Conservation (phyloP, 2,888 invertebrate genomes). For the Spatulosminthurus flaviceps region DNA sequence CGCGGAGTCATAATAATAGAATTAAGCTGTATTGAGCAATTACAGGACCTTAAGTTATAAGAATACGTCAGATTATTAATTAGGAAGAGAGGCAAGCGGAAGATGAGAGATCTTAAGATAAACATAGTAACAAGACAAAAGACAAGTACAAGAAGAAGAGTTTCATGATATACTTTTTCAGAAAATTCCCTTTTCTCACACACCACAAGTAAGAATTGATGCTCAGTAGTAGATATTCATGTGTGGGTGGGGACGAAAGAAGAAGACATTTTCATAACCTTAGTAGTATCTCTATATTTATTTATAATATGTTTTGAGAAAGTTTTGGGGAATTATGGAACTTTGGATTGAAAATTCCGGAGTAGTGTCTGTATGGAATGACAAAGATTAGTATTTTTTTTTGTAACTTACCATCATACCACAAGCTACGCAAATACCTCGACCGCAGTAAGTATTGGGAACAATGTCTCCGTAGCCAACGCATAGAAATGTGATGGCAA, state of each 20-base stretch:
- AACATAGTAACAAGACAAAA: neutral
- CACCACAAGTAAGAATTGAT: neutral
- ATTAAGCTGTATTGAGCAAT: no score
- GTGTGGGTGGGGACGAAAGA: neutral
- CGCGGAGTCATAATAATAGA: no score
- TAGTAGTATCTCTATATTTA: neutral
- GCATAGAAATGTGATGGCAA: slow-evolving; percentile 99
- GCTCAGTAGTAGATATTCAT: neutral
- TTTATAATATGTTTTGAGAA: no score
- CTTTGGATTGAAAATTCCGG: no score
- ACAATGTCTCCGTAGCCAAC: slow-evolving; percentile 99
- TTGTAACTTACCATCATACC: slow-evolving; percentile 95
- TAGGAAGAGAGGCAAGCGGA: neutral
- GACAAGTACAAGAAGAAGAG: neutral
- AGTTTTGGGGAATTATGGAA: no score
- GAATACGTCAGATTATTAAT: no score
- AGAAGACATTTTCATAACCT: neutral
- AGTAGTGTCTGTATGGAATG: neutral
- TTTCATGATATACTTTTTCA: neutral
- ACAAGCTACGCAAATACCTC: slow-evolving; percentile 98
- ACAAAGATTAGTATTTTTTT: neutral
- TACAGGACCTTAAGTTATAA: no score
- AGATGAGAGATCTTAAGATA: neutral
- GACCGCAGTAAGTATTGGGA: slow-evolving; percentile 99
- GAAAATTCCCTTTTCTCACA: no score